Conservation (phyloP, 2,113 vertebrate species). For the Nothoprocta perdicaria region DNA sequence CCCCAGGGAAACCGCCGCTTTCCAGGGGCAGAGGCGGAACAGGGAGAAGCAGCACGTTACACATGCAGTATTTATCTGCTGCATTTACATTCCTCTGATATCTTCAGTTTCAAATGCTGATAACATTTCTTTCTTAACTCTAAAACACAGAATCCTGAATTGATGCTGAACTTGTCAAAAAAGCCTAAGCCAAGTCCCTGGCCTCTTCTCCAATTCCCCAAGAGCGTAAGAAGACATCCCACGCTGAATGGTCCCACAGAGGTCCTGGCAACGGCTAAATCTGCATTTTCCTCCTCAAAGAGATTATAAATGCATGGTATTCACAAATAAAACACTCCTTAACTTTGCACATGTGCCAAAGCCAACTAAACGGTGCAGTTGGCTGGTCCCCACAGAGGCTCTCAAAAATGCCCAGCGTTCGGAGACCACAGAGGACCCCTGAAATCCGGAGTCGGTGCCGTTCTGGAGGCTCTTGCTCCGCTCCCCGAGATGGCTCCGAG, state of each 20-base stretch:
- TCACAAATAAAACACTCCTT: neutral
- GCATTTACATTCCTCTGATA: neutral
- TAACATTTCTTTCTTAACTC: neutral
- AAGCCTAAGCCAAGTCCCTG: neutral
- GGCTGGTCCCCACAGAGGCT: neutral
- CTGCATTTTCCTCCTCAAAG: neutral
- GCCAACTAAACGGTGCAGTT: neutral
- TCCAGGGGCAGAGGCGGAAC: accelerated
- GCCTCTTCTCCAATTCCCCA: neutral
- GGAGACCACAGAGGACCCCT: neutral
- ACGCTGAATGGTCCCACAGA: neutral
- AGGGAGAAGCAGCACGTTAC: neutral
- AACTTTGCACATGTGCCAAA: neutral
- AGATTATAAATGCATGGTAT: neutral
- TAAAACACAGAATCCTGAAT: neutral
- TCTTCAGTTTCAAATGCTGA: neutral
- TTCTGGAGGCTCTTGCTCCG: neutral
- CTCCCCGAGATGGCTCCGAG: accelerated
- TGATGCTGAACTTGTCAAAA: neutral
- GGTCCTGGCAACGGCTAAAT: neutral
- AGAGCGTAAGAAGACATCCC: neutral
- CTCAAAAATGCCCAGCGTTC: neutral
- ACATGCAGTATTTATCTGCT: neutral
- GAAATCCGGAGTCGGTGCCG: neutral
- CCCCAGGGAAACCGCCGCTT: neutral